Base-by-base conservation (phyloP, 2,113 vertebrate genomes). In the Mus spicilegus region DNA sequence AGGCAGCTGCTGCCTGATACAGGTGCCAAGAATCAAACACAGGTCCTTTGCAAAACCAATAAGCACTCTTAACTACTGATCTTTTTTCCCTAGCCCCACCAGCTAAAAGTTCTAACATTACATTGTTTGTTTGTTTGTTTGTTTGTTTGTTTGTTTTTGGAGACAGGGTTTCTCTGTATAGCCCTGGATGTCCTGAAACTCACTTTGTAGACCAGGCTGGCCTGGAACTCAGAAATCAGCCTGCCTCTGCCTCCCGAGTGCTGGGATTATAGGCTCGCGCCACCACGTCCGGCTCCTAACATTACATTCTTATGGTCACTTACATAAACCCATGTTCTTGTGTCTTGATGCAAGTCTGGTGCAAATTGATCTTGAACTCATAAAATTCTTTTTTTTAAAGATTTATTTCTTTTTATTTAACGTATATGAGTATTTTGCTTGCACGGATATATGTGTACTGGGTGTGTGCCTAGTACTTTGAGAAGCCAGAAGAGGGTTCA, bases 321-420 rank as follows among this genome's bases (percentile, higher is more conserved):
- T 82, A 84, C 26, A 9, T 19, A 90, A 96, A 90, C 67, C 5
- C 84, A 54, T 65, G 36, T 49, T 46, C 85, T 67, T 88, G 63
- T 63, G 87, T 80, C 65, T 94, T 51, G 20, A 24, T 95, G 36
- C 77, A 76, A 95, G 70, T 58, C 49, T 93, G 51, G 63, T n/a
- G 49, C n/a, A 5, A 94, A 70, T 6, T 5, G 65, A 33, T 12
- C 33, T 69, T 69, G 65, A 69, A 69, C 46, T 90, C 24, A 61
- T 1, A 58, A 42, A 14, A 8, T 33, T 73, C 17, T 17, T 72
- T 72, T 42, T 42, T 39, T 39, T 39, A 39, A 39, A 19, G n/a
- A 39, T 73, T 39, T n/a, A n/a, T 19, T n/a, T 72, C 36, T n/a
- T 73, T 73, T 73, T 73, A 39, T 72, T n/a, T n/a, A 19, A 8